A percentile compares a stretch with the other conserved stretches of the same genome.
Evolutionary conservation across 2,113 vertebrate genomes (phyloP).

Genomic region (Callionymus lyra): DNA sequence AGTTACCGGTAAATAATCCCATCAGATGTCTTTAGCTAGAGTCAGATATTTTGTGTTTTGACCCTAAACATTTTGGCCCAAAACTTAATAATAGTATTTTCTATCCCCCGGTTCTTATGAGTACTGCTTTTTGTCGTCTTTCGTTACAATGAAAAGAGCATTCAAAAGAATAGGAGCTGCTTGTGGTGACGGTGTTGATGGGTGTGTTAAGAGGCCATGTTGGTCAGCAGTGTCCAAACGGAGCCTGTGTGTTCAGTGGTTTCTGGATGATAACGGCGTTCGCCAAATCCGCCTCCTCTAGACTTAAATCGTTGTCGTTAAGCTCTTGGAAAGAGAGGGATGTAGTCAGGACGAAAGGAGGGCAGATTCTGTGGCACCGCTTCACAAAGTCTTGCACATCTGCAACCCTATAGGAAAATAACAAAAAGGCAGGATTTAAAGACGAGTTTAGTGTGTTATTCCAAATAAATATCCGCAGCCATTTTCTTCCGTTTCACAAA

Average conservation of each 20-base stretch:
- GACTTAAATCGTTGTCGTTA: conserved; percentile 67
- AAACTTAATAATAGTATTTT: no score
- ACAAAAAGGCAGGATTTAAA: background rate
- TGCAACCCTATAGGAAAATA: conserved; percentile 64
- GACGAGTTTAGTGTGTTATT: no score
- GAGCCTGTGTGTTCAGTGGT: conserved; percentile 65
- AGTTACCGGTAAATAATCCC: no score
- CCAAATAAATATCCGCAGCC: no score
- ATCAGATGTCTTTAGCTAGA: no score
- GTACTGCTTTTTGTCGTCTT: no score
- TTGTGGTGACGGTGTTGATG: no score
- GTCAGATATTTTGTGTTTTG: no score
- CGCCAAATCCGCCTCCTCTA: conserved; percentile 78
- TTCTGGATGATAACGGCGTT: conserved; percentile 87
- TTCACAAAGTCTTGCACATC: conserved; percentile 83
- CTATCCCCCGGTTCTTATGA: no score
- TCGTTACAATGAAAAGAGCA: background rate
- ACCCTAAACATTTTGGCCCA: no score
- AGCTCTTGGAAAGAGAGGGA: conserved; percentile 76
- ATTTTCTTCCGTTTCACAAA: no score
- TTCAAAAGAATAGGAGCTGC: background rate
- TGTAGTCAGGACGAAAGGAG: conserved; percentile 78
- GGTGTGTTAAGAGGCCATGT: background rate
- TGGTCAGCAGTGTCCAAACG: conserved; percentile 67
- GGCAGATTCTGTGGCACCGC: conserved; percentile 70